phyloP scores from a whole-genome alignment of 2,113 vertebrate genomes.

The Lophochroa leadbeateri region DNA sequence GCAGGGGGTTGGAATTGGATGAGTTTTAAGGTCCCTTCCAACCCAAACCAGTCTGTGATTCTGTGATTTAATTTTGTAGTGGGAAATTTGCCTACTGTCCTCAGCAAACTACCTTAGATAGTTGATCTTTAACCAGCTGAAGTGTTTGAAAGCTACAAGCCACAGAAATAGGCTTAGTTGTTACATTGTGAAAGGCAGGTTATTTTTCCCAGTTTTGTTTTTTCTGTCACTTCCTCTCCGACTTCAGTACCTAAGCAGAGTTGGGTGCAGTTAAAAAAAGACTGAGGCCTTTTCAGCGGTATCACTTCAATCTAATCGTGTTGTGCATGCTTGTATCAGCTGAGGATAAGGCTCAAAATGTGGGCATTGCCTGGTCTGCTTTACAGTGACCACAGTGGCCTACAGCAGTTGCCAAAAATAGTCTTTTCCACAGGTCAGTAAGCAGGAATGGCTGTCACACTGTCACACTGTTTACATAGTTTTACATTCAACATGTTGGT shows the following conservation, averaged over 20 bases:
- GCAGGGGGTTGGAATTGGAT: neutral
- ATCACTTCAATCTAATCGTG: neutral
- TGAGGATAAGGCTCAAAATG: neutral
- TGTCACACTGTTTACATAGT: conserved; percentile 54
- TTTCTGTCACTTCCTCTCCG: neutral
- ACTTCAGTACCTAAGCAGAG: neutral
- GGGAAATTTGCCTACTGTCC: neutral
- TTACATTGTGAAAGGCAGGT: neutral
- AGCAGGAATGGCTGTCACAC: conserved; percentile 56
- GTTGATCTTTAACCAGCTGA: conserved; percentile 24
- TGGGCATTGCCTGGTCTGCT: neutral
- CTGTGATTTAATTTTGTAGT: neutral
- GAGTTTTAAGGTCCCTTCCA: neutral
- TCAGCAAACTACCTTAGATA: neutral
- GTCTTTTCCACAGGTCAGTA: conserved; percentile 68
- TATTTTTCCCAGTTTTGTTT: neutral
- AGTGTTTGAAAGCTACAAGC: neutral
- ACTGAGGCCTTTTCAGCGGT: neutral
- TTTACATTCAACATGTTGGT: neutral
- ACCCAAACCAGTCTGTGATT: neutral
- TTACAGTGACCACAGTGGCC: neutral
- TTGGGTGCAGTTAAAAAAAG: neutral
- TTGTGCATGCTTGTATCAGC: neutral
- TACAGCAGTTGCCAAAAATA: conserved; percentile 72
- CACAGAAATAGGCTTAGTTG: neutral